Conservation (phyloP, 2,113 vertebrate species). For the Murina feae region DNA sequence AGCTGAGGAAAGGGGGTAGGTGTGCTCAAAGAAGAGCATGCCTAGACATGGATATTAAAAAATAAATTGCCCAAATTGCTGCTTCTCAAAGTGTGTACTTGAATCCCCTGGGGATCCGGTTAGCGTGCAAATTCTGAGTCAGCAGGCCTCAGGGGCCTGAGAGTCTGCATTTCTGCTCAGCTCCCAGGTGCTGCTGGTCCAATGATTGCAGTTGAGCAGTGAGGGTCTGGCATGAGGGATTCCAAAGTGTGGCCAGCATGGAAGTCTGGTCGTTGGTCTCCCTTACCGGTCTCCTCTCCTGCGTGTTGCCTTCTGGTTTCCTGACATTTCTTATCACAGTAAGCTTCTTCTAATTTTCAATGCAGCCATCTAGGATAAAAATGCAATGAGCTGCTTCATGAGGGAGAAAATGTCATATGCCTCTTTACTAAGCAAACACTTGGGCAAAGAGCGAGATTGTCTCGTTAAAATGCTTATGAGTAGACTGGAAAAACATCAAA, state of each 20-base stretch:
- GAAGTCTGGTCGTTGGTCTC: too few relatives aligned
- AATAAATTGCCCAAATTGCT: background rate
- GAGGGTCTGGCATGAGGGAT: background rate
- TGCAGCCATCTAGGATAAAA: background rate
- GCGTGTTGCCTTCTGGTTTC: background rate
- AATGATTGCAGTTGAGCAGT: background rate
- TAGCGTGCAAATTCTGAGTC: background rate
- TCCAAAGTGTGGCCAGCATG: background rate
- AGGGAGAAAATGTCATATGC: background rate
- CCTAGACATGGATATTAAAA: background rate
- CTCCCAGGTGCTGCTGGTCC: background rate
- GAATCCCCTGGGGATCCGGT: background rate
- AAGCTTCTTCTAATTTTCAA: background rate
- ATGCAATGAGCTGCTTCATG: background rate
- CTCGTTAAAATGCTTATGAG: background rate
- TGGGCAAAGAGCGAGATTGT: background rate
- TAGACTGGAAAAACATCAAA: background rate
- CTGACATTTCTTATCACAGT: background rate
- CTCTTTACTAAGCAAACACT: constrained; percentile 4
- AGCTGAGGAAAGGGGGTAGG: background rate
- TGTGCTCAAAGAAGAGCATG: background rate
- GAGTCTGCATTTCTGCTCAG: background rate
- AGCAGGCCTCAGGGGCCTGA: background rate
- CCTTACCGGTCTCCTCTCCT: background rate
- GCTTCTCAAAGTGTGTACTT: background rate